phyloP scores from a whole-genome alignment of 2,888 invertebrate genomes.

The Sminthurinus aureus region DNA sequence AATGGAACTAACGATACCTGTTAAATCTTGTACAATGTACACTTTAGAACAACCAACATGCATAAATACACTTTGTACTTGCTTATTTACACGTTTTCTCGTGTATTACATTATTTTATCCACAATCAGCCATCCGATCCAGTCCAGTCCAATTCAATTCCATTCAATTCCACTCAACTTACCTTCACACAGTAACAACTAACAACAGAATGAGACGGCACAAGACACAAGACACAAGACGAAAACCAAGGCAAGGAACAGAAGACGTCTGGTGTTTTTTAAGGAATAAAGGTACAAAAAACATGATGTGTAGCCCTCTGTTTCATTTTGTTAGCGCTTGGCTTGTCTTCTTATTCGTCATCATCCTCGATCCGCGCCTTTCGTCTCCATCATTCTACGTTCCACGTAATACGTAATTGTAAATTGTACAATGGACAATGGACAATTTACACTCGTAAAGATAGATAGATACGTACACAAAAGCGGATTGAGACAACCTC shows the following conservation, averaged over 20 bases:
- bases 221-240: neutral
- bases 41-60: neutral
- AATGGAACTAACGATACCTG: slow-evolving; percentile 33
- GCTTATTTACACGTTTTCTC: neutral
- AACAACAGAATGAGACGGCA: no score
- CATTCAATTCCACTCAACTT: neutral
- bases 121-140: no score
- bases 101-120: no score
- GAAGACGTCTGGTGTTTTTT: no score
- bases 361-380: no score
- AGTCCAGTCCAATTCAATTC: neutral
- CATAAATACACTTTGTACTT: neutral
- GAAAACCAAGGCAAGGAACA: neutral
- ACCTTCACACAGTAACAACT: no score
- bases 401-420: neutral
- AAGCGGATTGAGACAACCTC: slow-evolving; percentile 17
- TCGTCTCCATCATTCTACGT: neutral
- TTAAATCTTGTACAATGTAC: neutral
- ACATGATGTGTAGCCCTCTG: no score
- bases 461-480: neutral
- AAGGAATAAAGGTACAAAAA: no score
- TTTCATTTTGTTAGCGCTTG: neutral
- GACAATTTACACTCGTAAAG: no score
- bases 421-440: neutral
- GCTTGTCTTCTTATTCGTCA: neutral